Evolutionary conservation across 2,113 vertebrate species (phyloP), one percentile per base, ranked within the genome.

Genomic region (Pelecanus crispus): DNA sequence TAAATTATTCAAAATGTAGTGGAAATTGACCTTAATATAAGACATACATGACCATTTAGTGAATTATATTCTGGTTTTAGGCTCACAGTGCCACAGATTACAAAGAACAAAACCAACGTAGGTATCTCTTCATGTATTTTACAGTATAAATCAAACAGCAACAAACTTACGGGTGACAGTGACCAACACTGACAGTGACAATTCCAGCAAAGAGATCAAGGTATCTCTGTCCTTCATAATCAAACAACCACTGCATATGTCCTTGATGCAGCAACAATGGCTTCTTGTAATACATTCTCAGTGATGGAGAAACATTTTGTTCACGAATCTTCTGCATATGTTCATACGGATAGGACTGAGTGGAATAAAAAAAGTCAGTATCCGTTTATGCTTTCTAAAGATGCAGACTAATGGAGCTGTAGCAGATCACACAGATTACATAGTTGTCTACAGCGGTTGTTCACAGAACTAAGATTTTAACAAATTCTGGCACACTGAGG

Each of bases 231-330:
- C 99, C 99, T 13, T 99, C 97, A 15, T 98, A 94, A 71, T 99
- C 99, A 98, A 99, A 99, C 45, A 99, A 77, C 99, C 99, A 99
- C 96, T 99, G 98, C 99, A 99, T 99, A 90, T 99, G 85, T 3
- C 99, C 99, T 95, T 99, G 99, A 92, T 99, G 98, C 65, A 99
- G 93, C 78, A 99, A 97, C 91, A 99, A 74, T 7, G 99, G 99
- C 24, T 97, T 98, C 81, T 98, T 98, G 96, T 99, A 99, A 79
- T 94, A 98, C 0, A 96, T 98, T 22, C 89, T 92, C 85, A 97
- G 88, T 9, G 96, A 93, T 73, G 99, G 98, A 36, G 98, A 97
- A 62, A 99, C 73, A 66, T 98, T 97, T 29, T 94, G 73, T 58
- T 95, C 97, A 47, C 99, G 98, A 71, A 99, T 98, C 86, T 98